phyloP scores from a whole-genome alignment of 2,888 invertebrate species.

The Cephus spinipes region DNA sequence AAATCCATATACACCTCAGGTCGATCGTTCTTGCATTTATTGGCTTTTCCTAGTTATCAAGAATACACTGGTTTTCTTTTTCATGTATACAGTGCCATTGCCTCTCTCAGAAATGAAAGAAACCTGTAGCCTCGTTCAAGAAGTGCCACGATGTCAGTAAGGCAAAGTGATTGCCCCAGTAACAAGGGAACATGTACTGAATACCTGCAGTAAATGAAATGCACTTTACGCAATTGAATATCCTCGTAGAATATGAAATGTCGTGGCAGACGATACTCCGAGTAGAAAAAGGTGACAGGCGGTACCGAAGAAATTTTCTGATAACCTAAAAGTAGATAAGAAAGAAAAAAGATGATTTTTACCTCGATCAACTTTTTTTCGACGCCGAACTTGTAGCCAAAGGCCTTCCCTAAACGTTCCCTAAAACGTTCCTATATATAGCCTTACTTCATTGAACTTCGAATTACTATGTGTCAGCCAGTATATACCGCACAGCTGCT shows the following conservation, averaged over 20 bases:
- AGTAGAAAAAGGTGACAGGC: no score
- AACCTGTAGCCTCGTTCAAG: neutral
- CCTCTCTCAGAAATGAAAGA: neutral
- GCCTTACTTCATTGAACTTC: neutral
- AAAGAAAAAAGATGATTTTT: neutral
- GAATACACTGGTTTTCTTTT: neutral
- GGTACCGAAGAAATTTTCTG: neutral
- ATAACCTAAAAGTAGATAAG: neutral
- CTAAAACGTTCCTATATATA: neutral
- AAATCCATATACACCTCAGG: neutral
- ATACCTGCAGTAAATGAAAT: neutral
- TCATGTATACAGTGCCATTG: neutral
- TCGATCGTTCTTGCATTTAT: neutral
- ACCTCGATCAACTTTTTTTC: neutral
- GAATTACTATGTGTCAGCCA: neutral
- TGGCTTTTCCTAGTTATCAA: neutral
- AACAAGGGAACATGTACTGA: neutral
- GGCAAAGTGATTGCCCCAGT: neutral
- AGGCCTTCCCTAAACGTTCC: neutral
- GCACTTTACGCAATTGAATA: neutral
- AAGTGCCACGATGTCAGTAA: neutral
- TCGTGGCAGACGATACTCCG: neutral
- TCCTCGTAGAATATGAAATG: neutral
- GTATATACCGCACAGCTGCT: neutral
- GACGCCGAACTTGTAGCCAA: neutral